phyloP scores from a whole-genome alignment of 2,113 vertebrate genomes.

The Eubucco bourcierii region DNA sequence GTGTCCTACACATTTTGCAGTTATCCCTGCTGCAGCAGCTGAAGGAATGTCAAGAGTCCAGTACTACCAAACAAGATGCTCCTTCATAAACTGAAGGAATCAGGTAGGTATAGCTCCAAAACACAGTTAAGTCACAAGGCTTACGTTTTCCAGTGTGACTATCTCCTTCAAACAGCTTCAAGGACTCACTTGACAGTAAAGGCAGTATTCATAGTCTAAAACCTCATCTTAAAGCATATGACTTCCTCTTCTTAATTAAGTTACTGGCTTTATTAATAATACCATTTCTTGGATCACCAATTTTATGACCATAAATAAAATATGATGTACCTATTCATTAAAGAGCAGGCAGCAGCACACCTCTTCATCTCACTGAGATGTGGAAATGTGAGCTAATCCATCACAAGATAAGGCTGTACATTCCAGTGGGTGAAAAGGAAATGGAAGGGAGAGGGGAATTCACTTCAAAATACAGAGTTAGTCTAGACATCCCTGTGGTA shows the following conservation, averaged over 20 bases:
- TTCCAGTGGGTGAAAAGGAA: not conserved
- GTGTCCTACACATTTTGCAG: not conserved
- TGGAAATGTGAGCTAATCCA: not conserved
- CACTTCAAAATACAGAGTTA: not conserved
- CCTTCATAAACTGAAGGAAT: not conserved
- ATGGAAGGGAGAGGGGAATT: not conserved
- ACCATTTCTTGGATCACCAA: not conserved
- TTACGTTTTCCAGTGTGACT: not conserved
- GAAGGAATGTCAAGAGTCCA: not conserved
- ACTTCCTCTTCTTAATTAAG: not conserved
- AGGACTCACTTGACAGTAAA: not conserved
- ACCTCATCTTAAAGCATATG: not conserved
- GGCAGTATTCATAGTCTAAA: not conserved
- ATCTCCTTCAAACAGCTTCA: not conserved
- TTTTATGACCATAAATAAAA: not conserved
- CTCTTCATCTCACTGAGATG: not conserved
- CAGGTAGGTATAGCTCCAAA: not conserved
- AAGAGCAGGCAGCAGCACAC: not conserved
- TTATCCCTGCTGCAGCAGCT: not conserved
- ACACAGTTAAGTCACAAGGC: not conserved
- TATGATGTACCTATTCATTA: not conserved
- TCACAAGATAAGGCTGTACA: not conserved
- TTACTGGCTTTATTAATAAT: not conserved
- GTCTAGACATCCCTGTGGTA: not conserved
- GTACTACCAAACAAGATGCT: not conserved